These are phyloP conservation scores for Lota lota DNA, from an alignment of 2,113 vertebrate species.

Conservation along the genomic window DNA sequence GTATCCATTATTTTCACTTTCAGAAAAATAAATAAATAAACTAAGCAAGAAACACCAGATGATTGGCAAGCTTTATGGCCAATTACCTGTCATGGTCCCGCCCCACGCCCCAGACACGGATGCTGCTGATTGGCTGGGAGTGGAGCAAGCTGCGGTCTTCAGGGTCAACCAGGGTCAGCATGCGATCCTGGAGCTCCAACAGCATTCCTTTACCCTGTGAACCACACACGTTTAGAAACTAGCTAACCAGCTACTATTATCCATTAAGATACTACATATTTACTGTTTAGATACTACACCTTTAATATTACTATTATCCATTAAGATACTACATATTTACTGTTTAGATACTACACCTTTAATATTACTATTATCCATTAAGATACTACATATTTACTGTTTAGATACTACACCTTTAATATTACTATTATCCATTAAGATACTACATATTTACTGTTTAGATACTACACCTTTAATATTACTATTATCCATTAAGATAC, in stretches of 20 bases:
- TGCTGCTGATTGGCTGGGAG: conserved; percentile 94
- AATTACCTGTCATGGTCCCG: conserved; percentile 91
- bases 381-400: too few relatives aligned
- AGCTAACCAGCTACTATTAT: neutral
- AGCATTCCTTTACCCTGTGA: conserved; percentile 93
- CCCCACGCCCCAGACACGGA: conserved; percentile 94
- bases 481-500: too few relatives aligned
- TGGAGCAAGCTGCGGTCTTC: conserved; percentile 90
- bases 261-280: neutral
- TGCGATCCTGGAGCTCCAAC: conserved; percentile 88
- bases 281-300: neutral
- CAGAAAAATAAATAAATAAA: too few relatives aligned
- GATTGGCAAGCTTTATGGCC: too few relatives aligned
- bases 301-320: neutral
- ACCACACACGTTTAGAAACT: too few relatives aligned
- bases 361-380: neutral
- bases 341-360: neutral
- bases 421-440: neutral
- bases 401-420: too few relatives aligned
- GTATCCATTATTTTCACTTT: too few relatives aligned
- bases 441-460: neutral
- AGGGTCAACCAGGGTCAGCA: conserved; percentile 90
- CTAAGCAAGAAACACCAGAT: too few relatives aligned
- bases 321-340: neutral
- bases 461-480: neutral